A percentile compares a stretch with the other conserved stretches of the same genome.
Evolutionary conservation across 2,797 vertebrate genomes (phyloP).

Genomic region (Propithecus perrieri): DNA sequence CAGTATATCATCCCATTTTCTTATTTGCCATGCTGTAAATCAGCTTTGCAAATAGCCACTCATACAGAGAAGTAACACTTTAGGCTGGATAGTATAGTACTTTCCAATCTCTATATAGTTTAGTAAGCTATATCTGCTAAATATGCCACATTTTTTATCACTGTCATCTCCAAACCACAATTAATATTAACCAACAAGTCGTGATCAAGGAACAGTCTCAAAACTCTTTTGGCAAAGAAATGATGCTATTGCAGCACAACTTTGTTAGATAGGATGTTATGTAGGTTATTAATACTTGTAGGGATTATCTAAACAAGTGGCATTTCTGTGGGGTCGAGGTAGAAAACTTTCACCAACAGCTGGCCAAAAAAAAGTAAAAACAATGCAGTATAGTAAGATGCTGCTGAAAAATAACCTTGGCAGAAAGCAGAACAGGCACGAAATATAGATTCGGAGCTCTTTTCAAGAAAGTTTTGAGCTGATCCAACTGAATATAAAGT

Average conservation of each 20-base stretch:
- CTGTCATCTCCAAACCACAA: not conserved
- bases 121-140: not conserved
- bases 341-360: not conserved
- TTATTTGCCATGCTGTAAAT: conserved; percentile 39
- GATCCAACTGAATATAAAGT: not conserved
- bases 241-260: not conserved
- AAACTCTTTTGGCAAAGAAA: not conserved
- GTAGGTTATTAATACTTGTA: not conserved
- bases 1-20: conserved; percentile 17
- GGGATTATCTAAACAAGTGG: not conserved
- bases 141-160: not conserved
- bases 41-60: conserved; percentile 54
- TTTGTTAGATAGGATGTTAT: not conserved
- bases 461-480: not conserved
- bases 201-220: not conserved
- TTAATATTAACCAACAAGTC: not conserved
- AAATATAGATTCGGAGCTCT: not conserved
- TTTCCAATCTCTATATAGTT: not conserved
- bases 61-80: not conserved
- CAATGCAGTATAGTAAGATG: not conserved
- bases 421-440: not conserved
- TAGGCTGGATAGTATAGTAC: not conserved
- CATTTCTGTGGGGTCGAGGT: not conserved
- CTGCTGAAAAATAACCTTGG: not conserved
- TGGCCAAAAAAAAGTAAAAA: not conserved